These are phyloP conservation scores for Glareola pratincola DNA, from an alignment of 2,113 vertebrate species.

Conservation along the genomic window DNA sequence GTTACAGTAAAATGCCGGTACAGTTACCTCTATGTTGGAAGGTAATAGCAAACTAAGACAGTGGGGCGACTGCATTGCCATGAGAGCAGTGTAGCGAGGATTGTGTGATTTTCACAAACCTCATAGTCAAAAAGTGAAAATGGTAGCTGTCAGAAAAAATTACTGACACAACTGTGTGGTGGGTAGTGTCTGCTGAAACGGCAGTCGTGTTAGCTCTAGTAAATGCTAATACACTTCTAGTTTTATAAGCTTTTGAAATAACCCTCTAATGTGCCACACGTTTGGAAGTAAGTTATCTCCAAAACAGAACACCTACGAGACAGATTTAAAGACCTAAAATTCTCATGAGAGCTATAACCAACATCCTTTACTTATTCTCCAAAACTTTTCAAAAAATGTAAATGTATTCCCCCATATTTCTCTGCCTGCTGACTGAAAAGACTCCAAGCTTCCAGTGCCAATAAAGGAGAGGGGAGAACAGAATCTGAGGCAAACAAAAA, in stretches of 20 bases:
- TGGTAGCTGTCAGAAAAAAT: neutral
- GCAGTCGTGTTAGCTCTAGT: neutral
- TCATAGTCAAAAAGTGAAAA: neutral
- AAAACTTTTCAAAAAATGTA: neutral
- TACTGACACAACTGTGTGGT: neutral
- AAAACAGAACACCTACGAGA: neutral
- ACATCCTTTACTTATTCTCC: neutral
- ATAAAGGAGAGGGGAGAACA: neutral
- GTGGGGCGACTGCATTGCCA: neutral
- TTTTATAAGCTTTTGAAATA: neutral
- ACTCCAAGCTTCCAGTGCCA: neutral
- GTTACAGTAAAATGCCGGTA: neutral
- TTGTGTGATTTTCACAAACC: neutral
- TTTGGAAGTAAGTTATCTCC: neutral
- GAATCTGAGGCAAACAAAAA: slow-evolving; percentile 65
- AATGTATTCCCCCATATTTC: neutral
- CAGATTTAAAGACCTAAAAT: neutral
- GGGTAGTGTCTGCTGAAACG: neutral
- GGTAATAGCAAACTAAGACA: neutral
- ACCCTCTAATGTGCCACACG: neutral
- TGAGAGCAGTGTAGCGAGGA: neutral
- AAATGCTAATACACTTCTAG: neutral
- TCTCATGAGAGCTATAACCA: neutral
- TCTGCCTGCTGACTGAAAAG: slow-evolving; percentile 1
- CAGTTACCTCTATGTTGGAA: neutral